A percentile compares a stretch with the other conserved stretches of the same genome.
These are phyloP conservation scores for Hypolimnas misippus DNA, from an alignment of 2,888 invertebrate species.

Conservation along the genomic window DNA sequence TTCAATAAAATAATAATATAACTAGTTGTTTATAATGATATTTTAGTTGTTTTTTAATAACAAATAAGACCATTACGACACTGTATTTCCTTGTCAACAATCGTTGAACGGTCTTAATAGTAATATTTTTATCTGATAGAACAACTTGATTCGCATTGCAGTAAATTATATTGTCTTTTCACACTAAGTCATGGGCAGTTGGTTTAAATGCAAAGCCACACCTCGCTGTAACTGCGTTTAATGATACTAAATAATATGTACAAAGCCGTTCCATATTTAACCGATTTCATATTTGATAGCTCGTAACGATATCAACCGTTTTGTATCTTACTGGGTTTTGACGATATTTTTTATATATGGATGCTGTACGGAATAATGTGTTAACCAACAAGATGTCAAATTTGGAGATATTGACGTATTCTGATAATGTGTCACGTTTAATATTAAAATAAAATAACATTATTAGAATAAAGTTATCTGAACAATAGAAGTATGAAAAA, in stretches of 20 bases:
- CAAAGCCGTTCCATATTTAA: slow-evolving; percentile 2
- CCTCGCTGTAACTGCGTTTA: slow-evolving; percentile 27
- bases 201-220: slow-evolving; percentile 19
- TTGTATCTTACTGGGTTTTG: neutral
- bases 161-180: slow-evolving; percentile 28
- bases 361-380: too few species aligned
- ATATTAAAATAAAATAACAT: too few species aligned
- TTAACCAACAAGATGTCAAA: too few species aligned
- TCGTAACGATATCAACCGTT: neutral
- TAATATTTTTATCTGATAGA: slow-evolving; percentile 18
- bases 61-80: neutral
- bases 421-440: too few species aligned
- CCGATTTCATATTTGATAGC: neutral
- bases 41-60: slow-evolving; percentile 7
- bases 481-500: too few species aligned
- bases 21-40: neutral
- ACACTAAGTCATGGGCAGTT: slow-evolving; percentile 20
- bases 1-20: neutral
- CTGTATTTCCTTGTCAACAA: slow-evolving; percentile 23
- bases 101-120: slow-evolving; percentile 5
- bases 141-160: slow-evolving; percentile 10
- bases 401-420: too few species aligned
- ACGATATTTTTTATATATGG: too few species aligned
- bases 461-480: too few species aligned
- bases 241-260: slow-evolving; percentile 23